Evolutionary conservation across 2,113 vertebrate genomes (phyloP).

Genomic region (Nansenia antarctica): DNA sequence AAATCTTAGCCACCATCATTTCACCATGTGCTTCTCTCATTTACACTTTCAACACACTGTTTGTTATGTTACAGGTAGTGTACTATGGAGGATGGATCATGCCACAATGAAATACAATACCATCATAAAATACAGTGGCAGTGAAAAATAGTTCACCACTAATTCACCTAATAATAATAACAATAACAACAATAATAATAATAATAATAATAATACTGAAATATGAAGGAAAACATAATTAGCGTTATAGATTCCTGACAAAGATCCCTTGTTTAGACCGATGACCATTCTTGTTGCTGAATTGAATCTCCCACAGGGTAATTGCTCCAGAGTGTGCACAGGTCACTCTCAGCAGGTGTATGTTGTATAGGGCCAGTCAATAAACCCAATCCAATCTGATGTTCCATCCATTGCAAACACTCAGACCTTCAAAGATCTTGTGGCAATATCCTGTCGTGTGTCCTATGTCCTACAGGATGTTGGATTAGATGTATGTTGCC

Average conservation of each 20-base stretch:
- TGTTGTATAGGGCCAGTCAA: slow-evolving; percentile 47
- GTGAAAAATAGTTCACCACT: neutral
- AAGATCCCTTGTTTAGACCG: slow-evolving; percentile 23
- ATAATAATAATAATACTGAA: neutral
- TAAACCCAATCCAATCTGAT: slow-evolving; percentile 46
- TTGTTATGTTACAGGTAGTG: neutral
- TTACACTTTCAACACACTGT: neutral
- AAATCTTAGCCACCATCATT: neutral
- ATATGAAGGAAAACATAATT: neutral
- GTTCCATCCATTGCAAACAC: slow-evolving; percentile 40
- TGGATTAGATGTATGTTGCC: slow-evolving; percentile 48
- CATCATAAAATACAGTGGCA: neutral
- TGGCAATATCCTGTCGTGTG: slow-evolving; percentile 43
- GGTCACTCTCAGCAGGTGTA: slow-evolving; percentile 47
- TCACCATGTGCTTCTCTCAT: neutral
- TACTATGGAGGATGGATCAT: no score
- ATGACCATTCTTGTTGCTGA: slow-evolving; percentile 29
- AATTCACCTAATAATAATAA: neutral
- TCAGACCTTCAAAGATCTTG: slow-evolving; percentile 31
- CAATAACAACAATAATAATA: neutral
- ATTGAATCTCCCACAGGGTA: slow-evolving; percentile 42
- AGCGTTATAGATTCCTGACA: neutral
- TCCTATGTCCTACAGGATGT: slow-evolving; percentile 33
- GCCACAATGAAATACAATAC: neutral
- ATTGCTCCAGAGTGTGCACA: slow-evolving; percentile 39